Percentiles rank a stretch among this genome's conserved stretches.
These are phyloP conservation scores for Aplochiton taeniatus DNA, from an alignment of 2,797 vertebrate species.

Conservation along the genomic window DNA sequence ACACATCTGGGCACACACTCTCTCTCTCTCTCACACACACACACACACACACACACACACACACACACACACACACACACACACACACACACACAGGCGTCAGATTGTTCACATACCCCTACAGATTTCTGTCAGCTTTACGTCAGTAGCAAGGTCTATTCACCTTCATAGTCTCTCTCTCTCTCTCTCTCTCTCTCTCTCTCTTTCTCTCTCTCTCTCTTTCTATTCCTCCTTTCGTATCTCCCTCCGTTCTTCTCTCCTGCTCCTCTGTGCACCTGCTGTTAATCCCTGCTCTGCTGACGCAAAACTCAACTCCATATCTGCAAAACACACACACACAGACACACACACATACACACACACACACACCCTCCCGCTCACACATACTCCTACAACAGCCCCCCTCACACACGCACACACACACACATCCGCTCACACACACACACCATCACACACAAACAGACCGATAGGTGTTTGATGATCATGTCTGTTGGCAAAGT, in stretches of 20 bases:
- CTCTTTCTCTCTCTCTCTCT: constrained; percentile 20
- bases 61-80: neutral
- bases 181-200: neutral
- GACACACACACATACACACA: too few species aligned
- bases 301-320: too few species aligned
- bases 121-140: constrained; percentile 23
- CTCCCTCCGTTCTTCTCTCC: neutral
- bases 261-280: too few species aligned
- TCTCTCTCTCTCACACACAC: neutral
- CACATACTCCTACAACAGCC: too few species aligned
- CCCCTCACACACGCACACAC: too few species aligned
- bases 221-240: constrained; percentile 20
- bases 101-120: neutral
- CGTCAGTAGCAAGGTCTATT: neutral
- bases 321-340: too few species aligned
- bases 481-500: neutral
- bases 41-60: constrained; percentile 2
- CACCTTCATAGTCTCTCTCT: neutral
- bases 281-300: too few species aligned
- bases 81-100: neutral
- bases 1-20: neutral
- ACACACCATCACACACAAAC: neutral
- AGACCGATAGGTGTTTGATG: neutral
- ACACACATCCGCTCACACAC: too few species aligned
- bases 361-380: too few species aligned